Conservation (phyloP, 53 echinoderm and acorn worm species). For the Arbacia lixula region DNA sequence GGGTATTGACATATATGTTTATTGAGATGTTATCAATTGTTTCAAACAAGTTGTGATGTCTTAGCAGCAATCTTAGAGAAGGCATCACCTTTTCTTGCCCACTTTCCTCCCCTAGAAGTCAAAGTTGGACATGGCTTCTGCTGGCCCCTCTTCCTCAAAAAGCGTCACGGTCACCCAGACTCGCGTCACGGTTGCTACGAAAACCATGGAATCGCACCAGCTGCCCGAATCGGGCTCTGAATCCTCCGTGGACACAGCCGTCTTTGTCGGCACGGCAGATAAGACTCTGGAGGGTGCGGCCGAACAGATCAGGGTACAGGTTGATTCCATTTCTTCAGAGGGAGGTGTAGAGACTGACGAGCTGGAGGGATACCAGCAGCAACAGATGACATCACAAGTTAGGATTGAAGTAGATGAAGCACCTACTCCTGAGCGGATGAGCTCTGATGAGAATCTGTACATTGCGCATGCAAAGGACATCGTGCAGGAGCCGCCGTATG, state of each 20-base stretch:
- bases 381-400: slow-evolving; percentile 20
- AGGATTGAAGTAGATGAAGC: slow-evolving; percentile 88
- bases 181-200: slow-evolving; percentile 71
- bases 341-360: slow-evolving; percentile 37
- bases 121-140: slow-evolving; percentile 50
- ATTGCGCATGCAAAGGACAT: slow-evolving; percentile 59
- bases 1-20: too few species aligned
- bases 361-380: slow-evolving; percentile 27
- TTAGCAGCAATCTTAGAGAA: slow-evolving; percentile 6
- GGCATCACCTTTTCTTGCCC: slow-evolving; percentile 34
- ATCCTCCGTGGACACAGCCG: slow-evolving; percentile 81
- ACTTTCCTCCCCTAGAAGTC: slow-evolving; percentile 57
- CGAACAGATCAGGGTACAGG: slow-evolving; percentile 52
- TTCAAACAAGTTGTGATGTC: too few species aligned
- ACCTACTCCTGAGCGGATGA: slow-evolving; percentile 74
- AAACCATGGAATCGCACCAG: slow-evolving; percentile 60
- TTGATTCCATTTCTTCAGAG: slow-evolving; percentile 54
- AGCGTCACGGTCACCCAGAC: slow-evolving; percentile 87
- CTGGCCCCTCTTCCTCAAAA: slow-evolving; percentile 59
- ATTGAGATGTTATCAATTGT: too few species aligned
- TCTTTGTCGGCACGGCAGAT: slow-evolving; percentile 76
- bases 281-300: slow-evolving; percentile 45
- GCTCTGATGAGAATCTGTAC: slow-evolving; percentile 84
- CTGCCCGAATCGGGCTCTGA: slow-evolving; percentile 76
- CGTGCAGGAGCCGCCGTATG: slow-evolving; percentile 64